A percentile compares a stretch with the other conserved stretches of the same genome.
phyloP scores from a whole-genome alignment of 2,797 vertebrate species.

The Ptychobarbus kaznakovi region DNA sequence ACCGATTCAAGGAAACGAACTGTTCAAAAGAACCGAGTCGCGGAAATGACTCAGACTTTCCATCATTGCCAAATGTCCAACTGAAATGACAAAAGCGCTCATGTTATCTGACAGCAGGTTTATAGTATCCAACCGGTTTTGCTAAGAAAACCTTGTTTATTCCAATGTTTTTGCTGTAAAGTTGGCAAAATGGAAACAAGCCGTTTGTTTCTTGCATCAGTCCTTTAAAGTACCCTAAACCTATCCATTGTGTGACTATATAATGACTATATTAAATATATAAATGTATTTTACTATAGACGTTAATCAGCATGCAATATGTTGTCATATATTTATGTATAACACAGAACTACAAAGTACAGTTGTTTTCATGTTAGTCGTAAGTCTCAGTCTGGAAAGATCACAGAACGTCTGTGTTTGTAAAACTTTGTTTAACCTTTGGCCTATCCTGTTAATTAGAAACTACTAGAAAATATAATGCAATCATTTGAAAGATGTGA shows the following conservation, averaged over 20 bases:
- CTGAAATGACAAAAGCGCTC: neutral
- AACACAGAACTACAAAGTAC: neutral
- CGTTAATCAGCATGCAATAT: neutral
- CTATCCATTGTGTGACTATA: neutral
- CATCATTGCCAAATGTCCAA: neutral
- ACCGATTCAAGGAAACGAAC: neutral
- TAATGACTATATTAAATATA: neutral
- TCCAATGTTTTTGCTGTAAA: neutral
- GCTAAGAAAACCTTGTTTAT: neutral
- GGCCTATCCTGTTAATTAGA: constrained; percentile 24
- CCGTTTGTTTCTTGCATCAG: neutral
- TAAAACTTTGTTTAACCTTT: constrained; percentile 10
- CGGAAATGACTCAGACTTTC: neutral
- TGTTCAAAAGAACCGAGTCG: constrained; percentile 14
- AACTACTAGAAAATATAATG: neutral
- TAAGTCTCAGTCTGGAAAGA: neutral
- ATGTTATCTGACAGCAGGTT: neutral
- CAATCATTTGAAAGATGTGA: constrained; percentile 2
- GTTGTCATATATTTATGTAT: neutral
- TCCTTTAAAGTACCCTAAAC: neutral
- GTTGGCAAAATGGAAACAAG: neutral
- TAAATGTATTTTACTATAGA: neutral
- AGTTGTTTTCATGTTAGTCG: neutral
- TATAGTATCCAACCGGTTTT: neutral
- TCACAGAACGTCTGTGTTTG: neutral